Base-by-base conservation (phyloP, 2,888 invertebrate genomes). In the Cerceris rybyensis region DNA sequence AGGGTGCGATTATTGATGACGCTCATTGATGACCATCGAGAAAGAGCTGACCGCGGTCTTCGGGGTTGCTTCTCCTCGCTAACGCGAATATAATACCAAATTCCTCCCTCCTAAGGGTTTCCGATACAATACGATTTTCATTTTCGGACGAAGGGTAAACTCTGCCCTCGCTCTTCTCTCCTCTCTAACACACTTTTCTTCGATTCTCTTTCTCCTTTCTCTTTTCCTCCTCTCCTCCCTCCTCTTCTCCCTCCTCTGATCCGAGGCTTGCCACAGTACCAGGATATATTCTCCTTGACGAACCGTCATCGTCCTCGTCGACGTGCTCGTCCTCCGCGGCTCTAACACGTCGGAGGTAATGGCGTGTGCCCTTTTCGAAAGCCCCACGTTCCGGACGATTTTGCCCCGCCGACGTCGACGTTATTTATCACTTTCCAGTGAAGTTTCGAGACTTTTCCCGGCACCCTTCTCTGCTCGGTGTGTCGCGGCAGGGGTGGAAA, bases 371-470 rank as follows among this genome's bases (percentile, higher is more conserved):
- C 83, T 86, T 73, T 83, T 82, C 78, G 78, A 82, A 81, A 79
- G 81, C 88, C 90, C 89, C 87, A 87, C 88, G 89, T 90, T 88
- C 88, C 87, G 88, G 87, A 84, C 87, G 87, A 89, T 90, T 89
- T 89, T 89, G 84, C 85, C 87, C 81, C 81, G 82, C 81, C 85
- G 85, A 79, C 79, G 86, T 79, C 79, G 86, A 80, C 86, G 83
- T 88, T 89, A 89, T 89, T 89, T 89, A 88, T 89, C 86, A 85
- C 84, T 82, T 84, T 82, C 87, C 78, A 84, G 74, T 68, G 74
- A 84, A 78, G 70, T 84, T 75, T 81, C 81, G 66, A 80, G 74
- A 16, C 74, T 59, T 59, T 39, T 17, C 16, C 71, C 50, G 16
- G 59, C 72, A 17, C 70, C 67, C 79, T 57, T 54, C 67, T 28